Conservation (phyloP, 2,888 invertebrate species). For the Troilus luridus region DNA sequence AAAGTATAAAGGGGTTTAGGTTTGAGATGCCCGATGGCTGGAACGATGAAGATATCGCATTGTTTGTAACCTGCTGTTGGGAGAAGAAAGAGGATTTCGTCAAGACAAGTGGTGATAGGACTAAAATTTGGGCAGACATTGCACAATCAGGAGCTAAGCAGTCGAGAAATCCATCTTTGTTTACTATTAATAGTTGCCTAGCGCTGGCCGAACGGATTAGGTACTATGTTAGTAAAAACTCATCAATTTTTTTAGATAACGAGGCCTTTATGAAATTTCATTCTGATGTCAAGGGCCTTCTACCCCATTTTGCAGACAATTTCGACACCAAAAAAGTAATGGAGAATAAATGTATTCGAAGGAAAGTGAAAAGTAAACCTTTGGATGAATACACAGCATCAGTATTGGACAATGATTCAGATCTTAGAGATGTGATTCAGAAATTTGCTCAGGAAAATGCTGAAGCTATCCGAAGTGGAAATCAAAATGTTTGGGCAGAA, state of each 20-base stretch:
- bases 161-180: slow-evolving; percentile 55
- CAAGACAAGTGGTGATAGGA: slow-evolving; percentile 41
- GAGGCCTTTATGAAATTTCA: slow-evolving; percentile 59
- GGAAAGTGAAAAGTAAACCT: slow-evolving; percentile 23
- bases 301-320: slow-evolving; percentile 56
- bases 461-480: not conserved
- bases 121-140: slow-evolving; percentile 61
- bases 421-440: slow-evolving; percentile 37
- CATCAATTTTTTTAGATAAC: slow-evolving; percentile 58
- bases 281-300: slow-evolving; percentile 59
- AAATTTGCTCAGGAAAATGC: not conserved
- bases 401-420: slow-evolving; percentile 29
- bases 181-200: slow-evolving; percentile 61
- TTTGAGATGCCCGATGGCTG: slow-evolving; percentile 62
- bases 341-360: not conserved
- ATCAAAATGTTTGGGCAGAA: slow-evolving; percentile 46
- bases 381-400: not conserved
- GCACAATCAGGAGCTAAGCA: slow-evolving; percentile 57
- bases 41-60: slow-evolving; percentile 60
- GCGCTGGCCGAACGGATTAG: slow-evolving; percentile 61
- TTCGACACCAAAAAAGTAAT: not conserved
- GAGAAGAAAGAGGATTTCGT: slow-evolving; percentile 58
- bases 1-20: slow-evolving; percentile 60
- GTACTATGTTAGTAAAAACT: slow-evolving; percentile 60
- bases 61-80: slow-evolving; percentile 60